A percentile compares a stretch with the other conserved stretches of the same genome.
Conservation (phyloP, 1,140 invertebrate species). For the Trichoplusia ni region DNA sequence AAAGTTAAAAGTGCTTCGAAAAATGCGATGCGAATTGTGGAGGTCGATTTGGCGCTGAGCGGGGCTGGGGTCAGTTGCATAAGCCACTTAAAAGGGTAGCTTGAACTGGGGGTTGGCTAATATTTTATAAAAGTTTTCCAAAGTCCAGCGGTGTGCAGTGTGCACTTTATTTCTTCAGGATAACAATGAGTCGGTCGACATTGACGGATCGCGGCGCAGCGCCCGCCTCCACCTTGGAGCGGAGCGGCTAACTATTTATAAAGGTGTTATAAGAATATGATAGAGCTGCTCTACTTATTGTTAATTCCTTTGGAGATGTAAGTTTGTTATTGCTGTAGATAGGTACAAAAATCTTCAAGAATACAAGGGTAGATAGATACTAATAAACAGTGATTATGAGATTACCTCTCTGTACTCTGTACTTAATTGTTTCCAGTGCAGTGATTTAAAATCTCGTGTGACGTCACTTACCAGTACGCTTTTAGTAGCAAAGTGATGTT, state of each 20-base stretch:
- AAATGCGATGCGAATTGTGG: slow-evolving; percentile 13
- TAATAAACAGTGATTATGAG: no score
- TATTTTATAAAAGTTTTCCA: slow-evolving; percentile 63
- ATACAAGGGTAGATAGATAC: slow-evolving; percentile 27
- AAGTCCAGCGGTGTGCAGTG: slow-evolving; percentile 42
- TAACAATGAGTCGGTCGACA: slow-evolving; percentile 62
- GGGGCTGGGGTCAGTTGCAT: slow-evolving; percentile 29
- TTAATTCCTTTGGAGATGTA: not conserved
- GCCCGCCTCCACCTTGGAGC: slow-evolving; percentile 15
- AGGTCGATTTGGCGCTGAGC: slow-evolving; percentile 30
- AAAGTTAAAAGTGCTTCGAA: slow-evolving; percentile 23
- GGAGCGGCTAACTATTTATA: slow-evolving; percentile 10
- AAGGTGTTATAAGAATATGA: slow-evolving; percentile 20
- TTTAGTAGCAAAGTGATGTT: no score
- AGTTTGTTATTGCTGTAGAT: no score
- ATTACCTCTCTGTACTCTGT: no score
- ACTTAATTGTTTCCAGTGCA: no score
- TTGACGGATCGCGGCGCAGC: slow-evolving; percentile 57
- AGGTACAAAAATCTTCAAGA: no score
- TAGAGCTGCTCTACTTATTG: slow-evolving; percentile 11
- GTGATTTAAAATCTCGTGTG: no score
- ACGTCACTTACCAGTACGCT: no score
- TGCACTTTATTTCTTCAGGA: slow-evolving; percentile 58
- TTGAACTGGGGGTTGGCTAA: slow-evolving; percentile 34
- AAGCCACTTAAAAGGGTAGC: slow-evolving; percentile 37